phyloP scores from a whole-genome alignment of 2,888 invertebrate genomes.

The Nezara viridula region DNA sequence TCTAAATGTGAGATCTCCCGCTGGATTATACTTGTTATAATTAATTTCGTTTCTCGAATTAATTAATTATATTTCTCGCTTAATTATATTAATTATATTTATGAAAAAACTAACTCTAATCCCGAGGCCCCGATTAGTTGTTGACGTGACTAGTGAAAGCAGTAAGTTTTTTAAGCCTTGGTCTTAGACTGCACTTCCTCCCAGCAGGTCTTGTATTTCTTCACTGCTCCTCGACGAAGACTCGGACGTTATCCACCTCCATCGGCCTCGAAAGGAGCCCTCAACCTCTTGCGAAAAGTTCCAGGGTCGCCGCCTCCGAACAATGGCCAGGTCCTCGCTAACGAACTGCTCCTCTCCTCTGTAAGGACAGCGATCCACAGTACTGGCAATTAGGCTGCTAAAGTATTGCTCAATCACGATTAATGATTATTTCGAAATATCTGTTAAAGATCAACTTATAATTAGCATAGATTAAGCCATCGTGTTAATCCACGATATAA shows the following conservation, averaged over 20 bases:
- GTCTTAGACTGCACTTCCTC: background rate
- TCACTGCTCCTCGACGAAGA: background rate
- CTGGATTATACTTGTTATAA: too few relatives aligned
- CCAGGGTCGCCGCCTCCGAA: background rate
- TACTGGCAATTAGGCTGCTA: background rate
- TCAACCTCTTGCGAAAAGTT: conserved; percentile 3
- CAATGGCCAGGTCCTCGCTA: background rate
- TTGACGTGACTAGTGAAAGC: background rate
- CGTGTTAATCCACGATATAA: background rate
- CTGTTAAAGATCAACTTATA: background rate
- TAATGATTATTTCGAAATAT: background rate
- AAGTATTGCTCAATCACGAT: background rate
- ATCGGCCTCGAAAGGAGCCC: background rate
- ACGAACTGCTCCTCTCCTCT: background rate
- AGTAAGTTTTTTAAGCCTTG: background rate
- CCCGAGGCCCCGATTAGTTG: too few relatives aligned
- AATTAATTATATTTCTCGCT: too few relatives aligned
- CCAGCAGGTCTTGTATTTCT: background rate
- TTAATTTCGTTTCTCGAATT: too few relatives aligned
- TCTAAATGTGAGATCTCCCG: too few relatives aligned
- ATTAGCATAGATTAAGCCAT: background rate
- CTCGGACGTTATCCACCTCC: background rate
- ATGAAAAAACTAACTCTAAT: too few relatives aligned
- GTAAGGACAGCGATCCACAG: background rate
- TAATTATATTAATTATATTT: too few relatives aligned